phyloP scores from a whole-genome alignment of 2,888 invertebrate genomes.

The Leptopilina myrica region DNA sequence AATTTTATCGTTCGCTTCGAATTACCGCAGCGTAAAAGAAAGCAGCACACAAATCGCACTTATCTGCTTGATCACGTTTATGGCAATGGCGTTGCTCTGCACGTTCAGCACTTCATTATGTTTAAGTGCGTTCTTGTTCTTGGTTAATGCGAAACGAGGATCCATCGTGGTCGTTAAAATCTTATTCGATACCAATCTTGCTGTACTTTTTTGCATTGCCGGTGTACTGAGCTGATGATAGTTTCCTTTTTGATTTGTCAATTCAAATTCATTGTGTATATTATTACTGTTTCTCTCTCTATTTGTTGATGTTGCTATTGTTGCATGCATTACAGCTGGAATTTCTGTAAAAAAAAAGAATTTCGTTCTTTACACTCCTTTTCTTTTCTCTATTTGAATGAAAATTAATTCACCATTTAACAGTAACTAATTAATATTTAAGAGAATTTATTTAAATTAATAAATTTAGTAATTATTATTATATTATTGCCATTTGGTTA shows the following conservation, averaged over 20 bases:
- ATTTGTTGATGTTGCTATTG: slow-evolving; percentile 62
- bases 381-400: too few species aligned
- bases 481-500: too few species aligned
- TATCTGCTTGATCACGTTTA: slow-evolving; percentile 49
- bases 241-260: slow-evolving; percentile 63
- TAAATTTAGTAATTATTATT: too few species aligned
- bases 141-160: slow-evolving; percentile 66
- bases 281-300: slow-evolving; percentile 63
- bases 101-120: slow-evolving; percentile 64
- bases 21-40: slow-evolving; percentile 61
- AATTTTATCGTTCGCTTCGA: slow-evolving; percentile 37
- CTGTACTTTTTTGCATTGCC: slow-evolving; percentile 69
- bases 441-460: too few species aligned
- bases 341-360: slow-evolving; percentile 62
- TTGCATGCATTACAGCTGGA: slow-evolving; percentile 64
- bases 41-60: slow-evolving; percentile 56
- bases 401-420: too few species aligned
- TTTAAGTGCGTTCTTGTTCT: slow-evolving; percentile 69
- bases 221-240: slow-evolving; percentile 70
- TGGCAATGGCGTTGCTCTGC: slow-evolving; percentile 53
- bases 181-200: slow-evolving; percentile 63
- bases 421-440: too few species aligned
- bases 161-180: slow-evolving; percentile 66
- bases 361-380: slow-evolving; percentile 11
- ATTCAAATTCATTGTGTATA: slow-evolving; percentile 60